Conservation (phyloP, 2,113 vertebrate genomes). For the Equus quagga region DNA sequence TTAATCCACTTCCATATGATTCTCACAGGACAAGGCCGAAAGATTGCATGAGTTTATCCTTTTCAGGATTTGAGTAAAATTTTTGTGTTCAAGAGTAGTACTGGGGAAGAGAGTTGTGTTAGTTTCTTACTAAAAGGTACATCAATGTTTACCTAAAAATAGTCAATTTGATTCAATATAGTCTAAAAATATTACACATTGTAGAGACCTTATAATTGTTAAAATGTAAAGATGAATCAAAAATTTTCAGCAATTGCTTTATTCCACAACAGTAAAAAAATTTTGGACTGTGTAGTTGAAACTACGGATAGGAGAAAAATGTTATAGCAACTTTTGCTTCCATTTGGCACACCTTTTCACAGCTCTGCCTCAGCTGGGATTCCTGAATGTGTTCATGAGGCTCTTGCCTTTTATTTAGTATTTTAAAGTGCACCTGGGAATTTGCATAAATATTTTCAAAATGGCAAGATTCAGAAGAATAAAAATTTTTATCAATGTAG, state of each 20-base stretch:
- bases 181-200: not conserved
- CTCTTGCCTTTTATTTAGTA: slow-evolving; percentile 5
- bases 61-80: not conserved
- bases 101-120: not conserved
- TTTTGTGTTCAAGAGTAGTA: not conserved
- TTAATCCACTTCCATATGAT: not conserved
- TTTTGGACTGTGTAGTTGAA: not conserved
- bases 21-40: not conserved
- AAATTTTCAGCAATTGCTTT: not conserved
- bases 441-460: slow-evolving; percentile 44
- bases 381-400: not conserved
- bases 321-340: not conserved
- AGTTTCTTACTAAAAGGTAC: not conserved
- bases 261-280: not conserved
- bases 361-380: not conserved
- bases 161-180: not conserved
- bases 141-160: not conserved
- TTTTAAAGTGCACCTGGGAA: not conserved
- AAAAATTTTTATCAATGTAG: not conserved
- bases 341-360: not conserved
- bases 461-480: not conserved
- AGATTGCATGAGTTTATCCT: not conserved
- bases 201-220: not conserved
- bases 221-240: not conserved
- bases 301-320: not conserved